Base-by-base conservation (phyloP, 2,797 vertebrate species). In the Calcarius lapponicus region DNA sequence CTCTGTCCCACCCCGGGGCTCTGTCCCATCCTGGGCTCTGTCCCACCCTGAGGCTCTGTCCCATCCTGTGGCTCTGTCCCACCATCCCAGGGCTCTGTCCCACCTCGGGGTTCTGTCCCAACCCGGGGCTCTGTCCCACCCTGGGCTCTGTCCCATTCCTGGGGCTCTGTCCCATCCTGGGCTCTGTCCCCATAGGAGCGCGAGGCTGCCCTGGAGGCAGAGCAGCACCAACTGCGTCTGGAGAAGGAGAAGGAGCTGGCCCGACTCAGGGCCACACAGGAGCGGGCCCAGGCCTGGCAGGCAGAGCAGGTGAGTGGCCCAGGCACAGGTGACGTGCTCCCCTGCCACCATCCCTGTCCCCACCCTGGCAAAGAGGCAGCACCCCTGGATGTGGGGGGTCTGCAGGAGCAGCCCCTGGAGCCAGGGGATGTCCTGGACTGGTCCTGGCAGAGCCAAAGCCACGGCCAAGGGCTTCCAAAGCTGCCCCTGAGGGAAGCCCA, bases 231-330 rank as follows among this genome's bases (percentile, higher is more conserved):
- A 24, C 94, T 98, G 73, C 99, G 97, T 48, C 97, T 76, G 96
- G 98, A 99, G 92, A 99, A 99, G 92, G 99, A 99, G 97, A 96
- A 98, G 94, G 99, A 99, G 95, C 97, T 98, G 0, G 94, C 98
- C 2, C 97, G 97, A n/a, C 90, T 99, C 92, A 98, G 99, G 76
- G 98, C 98, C 38, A 84, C 96, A 72, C 99, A 99, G 69, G 97
- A 99, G 95, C 98, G 96, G 88, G 98, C 97, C 9, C 51, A 53
- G 51, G 51, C 5, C 51, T 53, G 51, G 51, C 51, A 98, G 88
- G 98, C 98, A 9, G 98, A 99, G 92, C 98, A 98, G 98, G 99
- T 99, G 88, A 75, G 45, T 1, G 0, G 9, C 80, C 22, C 13
- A 11, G 48, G 60, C 12, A 43, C 74, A 18, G 60, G 48, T 24